Conservation (phyloP, 2,797 vertebrate genomes). For the Rhyacichthys aspro region DNA sequence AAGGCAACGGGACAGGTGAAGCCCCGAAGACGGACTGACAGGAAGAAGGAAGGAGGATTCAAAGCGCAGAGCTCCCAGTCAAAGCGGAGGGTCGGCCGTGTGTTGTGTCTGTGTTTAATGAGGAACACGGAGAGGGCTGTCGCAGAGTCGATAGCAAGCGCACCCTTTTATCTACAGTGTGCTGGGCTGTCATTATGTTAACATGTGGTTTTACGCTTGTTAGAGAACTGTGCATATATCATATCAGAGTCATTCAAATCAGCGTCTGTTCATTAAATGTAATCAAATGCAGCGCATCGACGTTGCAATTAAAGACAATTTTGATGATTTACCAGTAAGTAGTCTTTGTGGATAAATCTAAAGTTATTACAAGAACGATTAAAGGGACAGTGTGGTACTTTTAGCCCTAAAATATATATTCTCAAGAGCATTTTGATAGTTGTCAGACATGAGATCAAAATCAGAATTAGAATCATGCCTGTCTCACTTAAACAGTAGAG, state of each 20-base stretch:
- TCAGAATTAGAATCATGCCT: too few relatives aligned
- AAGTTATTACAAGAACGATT: too few relatives aligned
- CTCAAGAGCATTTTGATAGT: too few relatives aligned
- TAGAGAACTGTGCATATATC: slow-evolving; percentile 19
- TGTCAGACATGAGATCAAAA: too few relatives aligned
- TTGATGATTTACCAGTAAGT: too few relatives aligned
- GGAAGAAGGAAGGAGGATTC: slow-evolving; percentile 3
- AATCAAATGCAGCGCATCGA: slow-evolving; percentile 1
- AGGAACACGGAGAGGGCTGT: slow-evolving; percentile 33
- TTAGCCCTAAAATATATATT: too few relatives aligned
- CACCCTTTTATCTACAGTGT: slow-evolving; percentile 29
- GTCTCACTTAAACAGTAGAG: too few relatives aligned
- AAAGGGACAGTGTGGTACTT: too few relatives aligned
- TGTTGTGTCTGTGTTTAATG: slow-evolving; percentile 37
- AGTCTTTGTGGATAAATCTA: too few relatives aligned
- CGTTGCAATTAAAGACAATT: too few relatives aligned
- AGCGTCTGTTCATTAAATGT: neutral
- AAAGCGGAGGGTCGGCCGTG: neutral
- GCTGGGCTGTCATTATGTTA: slow-evolving; percentile 24
- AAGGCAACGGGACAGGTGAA: slow-evolving; percentile 9
- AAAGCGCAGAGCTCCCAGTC: slow-evolving; percentile 13
- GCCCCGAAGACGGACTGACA: slow-evolving; percentile 4
- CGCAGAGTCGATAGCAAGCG: slow-evolving; percentile 48
- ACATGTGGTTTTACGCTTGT: slow-evolving; percentile 26
- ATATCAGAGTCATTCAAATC: slow-evolving; percentile 6